Evolutionary conservation across 2,888 invertebrate genomes (phyloP).

Genomic region (Netelia melanura): DNA sequence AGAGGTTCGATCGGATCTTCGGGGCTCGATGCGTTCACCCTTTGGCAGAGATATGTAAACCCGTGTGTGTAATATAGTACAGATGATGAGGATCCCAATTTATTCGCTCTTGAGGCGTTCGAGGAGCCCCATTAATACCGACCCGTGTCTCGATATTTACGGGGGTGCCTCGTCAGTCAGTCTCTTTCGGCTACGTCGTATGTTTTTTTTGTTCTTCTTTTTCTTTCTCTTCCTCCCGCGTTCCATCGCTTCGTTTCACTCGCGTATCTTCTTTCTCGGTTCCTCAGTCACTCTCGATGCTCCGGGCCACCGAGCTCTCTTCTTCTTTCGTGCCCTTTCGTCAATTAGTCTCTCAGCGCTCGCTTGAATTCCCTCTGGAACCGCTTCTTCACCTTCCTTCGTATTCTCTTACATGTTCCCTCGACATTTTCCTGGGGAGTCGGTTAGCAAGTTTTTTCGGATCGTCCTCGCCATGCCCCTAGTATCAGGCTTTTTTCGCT

Average conservation of each 20-base stretch:
- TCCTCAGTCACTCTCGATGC: constrained; percentile 44
- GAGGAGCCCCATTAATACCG: constrained; percentile 77
- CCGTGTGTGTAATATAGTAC: constrained; percentile 36
- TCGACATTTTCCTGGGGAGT: constrained; percentile 17
- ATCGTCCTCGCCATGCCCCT: not conserved
- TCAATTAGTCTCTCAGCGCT: constrained; percentile 80
- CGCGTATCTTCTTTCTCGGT: constrained; percentile 26
- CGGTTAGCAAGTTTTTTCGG: not conserved
- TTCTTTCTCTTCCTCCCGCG: constrained; percentile 59
- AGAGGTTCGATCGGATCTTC: constrained; percentile 40
- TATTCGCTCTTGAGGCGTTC: constrained; percentile 71
- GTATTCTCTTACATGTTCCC: constrained; percentile 25
- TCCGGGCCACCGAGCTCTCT: constrained; percentile 52
- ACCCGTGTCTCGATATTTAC: constrained; percentile 75
- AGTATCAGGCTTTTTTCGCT: too few relatives aligned
- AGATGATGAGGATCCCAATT: constrained; percentile 72
- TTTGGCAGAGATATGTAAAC: constrained; percentile 41
- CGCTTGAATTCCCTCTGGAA: constrained; percentile 48
- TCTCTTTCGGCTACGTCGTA: constrained; percentile 66
- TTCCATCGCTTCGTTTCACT: constrained; percentile 65
- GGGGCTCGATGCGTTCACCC: not conserved
- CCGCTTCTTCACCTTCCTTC: constrained; percentile 39
- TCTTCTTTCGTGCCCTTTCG: constrained; percentile 70
- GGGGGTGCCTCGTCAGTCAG: constrained; percentile 72
- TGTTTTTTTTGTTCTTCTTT: constrained; percentile 61